These are phyloP conservation scores for Cephus pulcher DNA, from an alignment of 2,888 invertebrate genomes.

Conservation along the genomic window DNA sequence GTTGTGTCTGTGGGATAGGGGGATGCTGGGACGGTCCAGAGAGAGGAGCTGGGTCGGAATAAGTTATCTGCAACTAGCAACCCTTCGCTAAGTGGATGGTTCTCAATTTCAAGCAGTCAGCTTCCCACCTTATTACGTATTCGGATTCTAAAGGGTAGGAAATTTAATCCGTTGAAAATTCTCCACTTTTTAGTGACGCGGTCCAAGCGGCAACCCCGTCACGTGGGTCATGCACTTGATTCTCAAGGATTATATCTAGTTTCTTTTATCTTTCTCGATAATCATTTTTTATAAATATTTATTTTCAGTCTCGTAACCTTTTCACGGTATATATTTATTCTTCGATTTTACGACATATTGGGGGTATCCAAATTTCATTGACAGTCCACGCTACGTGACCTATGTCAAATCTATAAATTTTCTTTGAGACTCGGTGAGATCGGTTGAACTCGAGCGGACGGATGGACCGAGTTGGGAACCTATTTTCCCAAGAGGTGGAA, in stretches of 20 bases:
- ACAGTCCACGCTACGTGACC: not conserved
- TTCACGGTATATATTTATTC: not conserved
- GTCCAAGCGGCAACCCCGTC: not conserved
- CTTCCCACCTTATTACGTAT: conserved; percentile 7
- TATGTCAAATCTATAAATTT: not conserved
- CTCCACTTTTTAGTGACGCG: not conserved
- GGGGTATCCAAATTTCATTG: not conserved
- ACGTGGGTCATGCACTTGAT: not conserved
- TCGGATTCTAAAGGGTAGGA: not conserved
- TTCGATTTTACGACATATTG: not conserved
- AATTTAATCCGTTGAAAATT: not conserved
- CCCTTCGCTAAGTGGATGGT: conserved; percentile 59
- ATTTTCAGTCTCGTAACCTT: not conserved
- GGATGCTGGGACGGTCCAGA: conserved; percentile 30
- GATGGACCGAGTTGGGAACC: conserved; percentile 51
- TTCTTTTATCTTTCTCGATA: not conserved
- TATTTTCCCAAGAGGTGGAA: conserved; percentile 55
- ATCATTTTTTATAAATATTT: not conserved
- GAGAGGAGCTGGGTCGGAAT: conserved; percentile 45
- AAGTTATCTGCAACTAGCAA: conserved; percentile 63
- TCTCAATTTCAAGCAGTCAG: conserved; percentile 50
- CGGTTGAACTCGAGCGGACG: not conserved
- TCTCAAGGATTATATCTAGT: not conserved
- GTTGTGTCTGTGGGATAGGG: conserved; percentile 40
- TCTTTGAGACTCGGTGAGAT: conserved; percentile 1